phyloP scores from a whole-genome alignment of 2,888 invertebrate genomes.

The Andrena trimmerana region DNA sequence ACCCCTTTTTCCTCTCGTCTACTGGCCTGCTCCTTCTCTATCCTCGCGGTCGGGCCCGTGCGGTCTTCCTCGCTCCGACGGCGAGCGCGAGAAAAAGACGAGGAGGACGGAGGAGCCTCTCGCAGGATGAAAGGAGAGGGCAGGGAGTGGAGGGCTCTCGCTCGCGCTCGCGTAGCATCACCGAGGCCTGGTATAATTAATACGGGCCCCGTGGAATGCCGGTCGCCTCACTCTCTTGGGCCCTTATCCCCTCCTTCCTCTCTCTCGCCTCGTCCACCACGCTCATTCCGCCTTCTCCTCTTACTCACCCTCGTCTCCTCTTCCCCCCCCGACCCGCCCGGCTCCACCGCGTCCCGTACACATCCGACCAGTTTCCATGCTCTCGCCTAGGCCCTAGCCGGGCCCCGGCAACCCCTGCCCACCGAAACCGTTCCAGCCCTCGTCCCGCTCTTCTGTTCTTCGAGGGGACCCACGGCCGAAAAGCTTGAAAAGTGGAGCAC shows the following conservation, averaged over 20 bases:
- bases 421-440: constrained; percentile 36
- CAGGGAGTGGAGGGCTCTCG: constrained; percentile 65
- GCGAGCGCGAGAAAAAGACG: constrained; percentile 30
- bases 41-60: constrained; percentile 41
- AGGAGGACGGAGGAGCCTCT: constrained; percentile 34
- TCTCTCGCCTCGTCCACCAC: constrained; percentile 60
- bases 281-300: constrained; percentile 66
- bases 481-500: constrained; percentile 65
- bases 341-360: constrained; percentile 53
- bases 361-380: constrained; percentile 79
- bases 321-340: constrained; percentile 37
- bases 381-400: constrained; percentile 70
- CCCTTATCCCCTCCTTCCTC: constrained; percentile 55
- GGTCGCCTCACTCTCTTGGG: constrained; percentile 81
- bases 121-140: constrained; percentile 27
- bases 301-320: constrained; percentile 45
- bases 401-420: constrained; percentile 59
- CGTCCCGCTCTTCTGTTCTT: constrained; percentile 20
- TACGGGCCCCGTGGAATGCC: constrained; percentile 84
- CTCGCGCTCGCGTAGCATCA: constrained; percentile 79
- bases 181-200: constrained; percentile 83
- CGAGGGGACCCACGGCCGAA: constrained; percentile 25
- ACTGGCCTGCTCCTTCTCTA: constrained; percentile 45
- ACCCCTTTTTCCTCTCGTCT: constrained; percentile 22
- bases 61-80: constrained; percentile 23